These are phyloP conservation scores for Pitta sordida DNA, from an alignment of 2,113 vertebrate genomes.

Conservation along the genomic window DNA sequence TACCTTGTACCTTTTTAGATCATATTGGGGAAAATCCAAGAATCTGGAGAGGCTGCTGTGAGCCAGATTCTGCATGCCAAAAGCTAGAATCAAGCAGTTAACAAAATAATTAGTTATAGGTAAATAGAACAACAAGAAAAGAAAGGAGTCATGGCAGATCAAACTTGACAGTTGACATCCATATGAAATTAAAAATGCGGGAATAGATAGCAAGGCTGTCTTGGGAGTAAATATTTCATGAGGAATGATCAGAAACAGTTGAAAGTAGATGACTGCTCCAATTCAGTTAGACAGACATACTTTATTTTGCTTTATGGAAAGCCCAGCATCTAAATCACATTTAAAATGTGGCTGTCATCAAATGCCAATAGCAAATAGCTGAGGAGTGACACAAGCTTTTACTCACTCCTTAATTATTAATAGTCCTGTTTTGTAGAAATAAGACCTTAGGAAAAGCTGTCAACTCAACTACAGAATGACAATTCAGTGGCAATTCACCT, in stretches of 20 bases:
- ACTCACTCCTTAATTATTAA: conserved; percentile 56
- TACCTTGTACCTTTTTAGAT: neutral
- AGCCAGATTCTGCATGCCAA: neutral
- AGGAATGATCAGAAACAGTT: neutral
- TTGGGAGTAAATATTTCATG: conserved; percentile 16
- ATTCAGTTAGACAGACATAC: conserved; percentile 42
- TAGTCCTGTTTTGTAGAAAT: conserved; percentile 42
- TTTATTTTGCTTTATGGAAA: conserved; percentile 56
- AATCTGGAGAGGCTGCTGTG: neutral
- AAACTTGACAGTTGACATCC: neutral
- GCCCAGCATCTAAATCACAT: conserved; percentile 32
- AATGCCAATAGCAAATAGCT: conserved; percentile 48
- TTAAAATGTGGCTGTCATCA: conserved; percentile 59
- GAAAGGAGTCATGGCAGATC: neutral
- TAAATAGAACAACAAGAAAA: neutral
- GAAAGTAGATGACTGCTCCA: conserved; percentile 1
- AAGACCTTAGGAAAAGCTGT: conserved; percentile 13
- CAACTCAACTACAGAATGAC: neutral
- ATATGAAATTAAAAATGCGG: neutral
- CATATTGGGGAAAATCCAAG: neutral
- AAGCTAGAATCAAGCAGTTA: neutral
- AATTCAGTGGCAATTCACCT: neutral
- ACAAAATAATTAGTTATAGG: neutral
- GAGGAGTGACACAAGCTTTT: conserved; percentile 45
- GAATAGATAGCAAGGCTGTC: neutral